A percentile compares a stretch with the other conserved stretches of the same genome.
phyloP scores from a whole-genome alignment of 2,113 vertebrate genomes.

The Otus sunia region DNA sequence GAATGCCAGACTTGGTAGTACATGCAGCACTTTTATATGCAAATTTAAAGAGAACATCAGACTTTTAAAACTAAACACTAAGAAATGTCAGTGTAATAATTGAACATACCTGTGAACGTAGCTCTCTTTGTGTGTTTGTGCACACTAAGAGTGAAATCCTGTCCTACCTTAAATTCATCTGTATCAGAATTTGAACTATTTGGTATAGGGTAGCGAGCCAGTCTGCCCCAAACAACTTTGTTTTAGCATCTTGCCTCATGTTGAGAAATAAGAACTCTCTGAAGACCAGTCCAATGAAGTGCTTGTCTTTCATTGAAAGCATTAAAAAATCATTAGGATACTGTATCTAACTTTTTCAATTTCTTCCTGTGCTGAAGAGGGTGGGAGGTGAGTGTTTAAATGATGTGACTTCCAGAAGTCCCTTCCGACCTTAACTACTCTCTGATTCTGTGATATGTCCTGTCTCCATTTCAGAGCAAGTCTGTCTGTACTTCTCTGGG shows the following conservation, averaged over 20 bases:
- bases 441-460: neutral
- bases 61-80: neutral
- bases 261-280: neutral
- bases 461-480: neutral
- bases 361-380: neutral
- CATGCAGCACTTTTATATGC: neutral
- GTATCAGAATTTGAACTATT: neutral
- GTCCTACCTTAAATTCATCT: neutral
- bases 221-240: neutral
- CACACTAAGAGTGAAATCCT: neutral
- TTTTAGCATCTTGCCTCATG: neutral
- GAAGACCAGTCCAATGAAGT: neutral
- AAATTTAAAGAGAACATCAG: neutral
- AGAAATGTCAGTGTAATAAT: neutral
- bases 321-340: neutral
- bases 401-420: neutral
- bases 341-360: neutral
- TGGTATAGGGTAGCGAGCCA: fast-evolving
- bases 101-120: neutral
- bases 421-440: neutral
- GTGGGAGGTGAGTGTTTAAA: neutral
- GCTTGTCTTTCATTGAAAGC: neutral
- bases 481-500: neutral
- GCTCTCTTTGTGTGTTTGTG: neutral
- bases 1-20: neutral